These are phyloP conservation scores for Heliconius ethilla DNA, from an alignment of 2,888 invertebrate genomes.

Conservation along the genomic window DNA sequence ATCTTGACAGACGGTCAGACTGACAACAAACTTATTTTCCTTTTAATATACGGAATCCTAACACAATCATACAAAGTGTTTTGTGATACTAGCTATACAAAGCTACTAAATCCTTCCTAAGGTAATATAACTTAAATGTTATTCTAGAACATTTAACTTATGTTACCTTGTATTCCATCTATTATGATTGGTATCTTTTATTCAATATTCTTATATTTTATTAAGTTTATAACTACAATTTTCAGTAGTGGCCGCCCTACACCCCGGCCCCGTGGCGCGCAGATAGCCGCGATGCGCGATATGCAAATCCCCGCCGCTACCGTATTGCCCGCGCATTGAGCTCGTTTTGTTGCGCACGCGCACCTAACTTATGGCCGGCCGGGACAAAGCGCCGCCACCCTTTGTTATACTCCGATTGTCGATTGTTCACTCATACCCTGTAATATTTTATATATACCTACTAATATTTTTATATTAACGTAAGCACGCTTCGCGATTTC, in stretches of 20 bases:
- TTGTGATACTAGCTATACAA: no score
- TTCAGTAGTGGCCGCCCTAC: background rate
- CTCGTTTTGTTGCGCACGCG: slow-evolving; percentile 47
- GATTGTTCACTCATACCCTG: slow-evolving; percentile 60
- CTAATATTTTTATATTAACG: slow-evolving; percentile 1
- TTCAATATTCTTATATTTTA: background rate
- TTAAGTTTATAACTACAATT: no score
- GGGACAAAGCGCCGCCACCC: slow-evolving; percentile 51
- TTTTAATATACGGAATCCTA: no score
- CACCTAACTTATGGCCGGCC: slow-evolving; percentile 65
- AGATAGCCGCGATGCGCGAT: slow-evolving; percentile 64
- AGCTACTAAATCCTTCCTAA: no score
- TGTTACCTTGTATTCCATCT: no score
- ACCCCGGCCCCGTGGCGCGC: background rate
- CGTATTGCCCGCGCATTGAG: slow-evolving; percentile 72
- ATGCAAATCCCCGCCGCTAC: slow-evolving; percentile 71
- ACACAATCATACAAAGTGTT: no score
- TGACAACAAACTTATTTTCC: no score
- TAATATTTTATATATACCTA: slow-evolving; percentile 48
- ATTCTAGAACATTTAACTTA: no score
- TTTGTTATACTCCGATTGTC: slow-evolving; percentile 57
- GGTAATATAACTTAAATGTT: no score
- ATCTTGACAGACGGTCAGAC: no score
- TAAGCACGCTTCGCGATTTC: slow-evolving; percentile 1
- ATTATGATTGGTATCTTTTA: no score